Evolutionary conservation across 2,888 invertebrate species (phyloP), one percentile per base, ranked within the genome.

Genomic region (Cryptophagus acutangulus): DNA sequence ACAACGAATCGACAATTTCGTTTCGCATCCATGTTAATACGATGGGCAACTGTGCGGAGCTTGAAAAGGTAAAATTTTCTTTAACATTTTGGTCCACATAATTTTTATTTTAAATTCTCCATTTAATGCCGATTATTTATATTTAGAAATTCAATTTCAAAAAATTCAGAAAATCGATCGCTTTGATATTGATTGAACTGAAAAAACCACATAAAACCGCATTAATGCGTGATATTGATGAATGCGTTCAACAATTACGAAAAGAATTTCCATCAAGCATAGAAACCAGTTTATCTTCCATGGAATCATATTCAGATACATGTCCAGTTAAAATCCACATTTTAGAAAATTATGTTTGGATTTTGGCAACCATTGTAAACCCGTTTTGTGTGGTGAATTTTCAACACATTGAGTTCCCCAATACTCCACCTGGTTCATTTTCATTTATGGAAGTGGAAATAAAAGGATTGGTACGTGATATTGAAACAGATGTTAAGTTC

Each of bases 401-500:
- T 36, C 56, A 57, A 36, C 29, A 39, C 12, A 45, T 58, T 10
- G 45, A 46, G 28, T 52, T 57, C 44, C 51, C 55, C 1, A 52
- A 52, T 33, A 55, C 54, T 2, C 52, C 55, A 5, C 52, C 49
- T 36, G 48, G 52, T 14, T 55, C 55, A 2, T 54, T 51, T 40
- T 54, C 54, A 0, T 34, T 41, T 3, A 41, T 46, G 17, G 51
- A 53, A 16, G 12, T 31, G 24, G 24, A 20, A n/a, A 8, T 20
- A n/a, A 20, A n/a, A n/a, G 24, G 6, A 8, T 20, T 20, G 10
- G 24, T 8, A 20, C n/a, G n/a, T n/a, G 24, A 6, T 28, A 5
- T 12, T 10, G 12, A 13, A 28, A 28, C 10, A 8, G 40, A 43
- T 17, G 52, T 46, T 33, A 44, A 48, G 14, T 54, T 51, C 1